Base-by-base conservation (phyloP, 1,140 invertebrate species). In the Diabrotica undecimpunctata region DNA sequence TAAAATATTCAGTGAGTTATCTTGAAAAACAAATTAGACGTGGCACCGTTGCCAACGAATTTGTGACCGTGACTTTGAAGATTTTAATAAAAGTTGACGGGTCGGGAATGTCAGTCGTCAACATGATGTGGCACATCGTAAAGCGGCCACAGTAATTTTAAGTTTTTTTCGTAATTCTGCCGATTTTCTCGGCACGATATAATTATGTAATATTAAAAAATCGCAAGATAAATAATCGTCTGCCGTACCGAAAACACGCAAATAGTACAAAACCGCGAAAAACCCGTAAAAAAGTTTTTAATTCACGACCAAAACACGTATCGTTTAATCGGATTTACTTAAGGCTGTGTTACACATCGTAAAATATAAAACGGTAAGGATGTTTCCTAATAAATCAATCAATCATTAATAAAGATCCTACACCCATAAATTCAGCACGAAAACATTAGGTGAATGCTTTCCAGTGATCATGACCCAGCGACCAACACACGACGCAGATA, bases 81-180 rank as follows among this genome's bases (percentile, higher is more conserved):
- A 46, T 46, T 46, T 46, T 46, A 46, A 10, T 46, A n/a, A 46
- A 46, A 46, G 8, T 46, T 46, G 41, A 46, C 41, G 69, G 61
- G 63, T 69, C 67, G 68, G 67, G 54, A 59, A 61, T 41, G 66
- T 69, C 74, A 79, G 78, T 79, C 77, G 78, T 78, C 74, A 78
- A 78, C 77, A 78, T 79, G 77, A 79, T 79, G 78, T 79, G 78
- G 78, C 78, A 79, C 69, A 77, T 77, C 76, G 75, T 66, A 65
- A 69, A 66, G 52, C 66, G 66, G 64, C 72, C 69, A 67, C 69
- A 67, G 68, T 73, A 74, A 71, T 74, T 75, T 77, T 75, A 74
- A 74, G 72, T 75, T 70, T 67, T 46, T 75, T 68, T 76, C 74
- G 71, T 74, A 74, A 72, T 71, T 66, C 65, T 70, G 74, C 71